These are phyloP conservation scores for Sinocyclocheilus grahami DNA, from an alignment of 2,113 vertebrate species.

Conservation along the genomic window DNA sequence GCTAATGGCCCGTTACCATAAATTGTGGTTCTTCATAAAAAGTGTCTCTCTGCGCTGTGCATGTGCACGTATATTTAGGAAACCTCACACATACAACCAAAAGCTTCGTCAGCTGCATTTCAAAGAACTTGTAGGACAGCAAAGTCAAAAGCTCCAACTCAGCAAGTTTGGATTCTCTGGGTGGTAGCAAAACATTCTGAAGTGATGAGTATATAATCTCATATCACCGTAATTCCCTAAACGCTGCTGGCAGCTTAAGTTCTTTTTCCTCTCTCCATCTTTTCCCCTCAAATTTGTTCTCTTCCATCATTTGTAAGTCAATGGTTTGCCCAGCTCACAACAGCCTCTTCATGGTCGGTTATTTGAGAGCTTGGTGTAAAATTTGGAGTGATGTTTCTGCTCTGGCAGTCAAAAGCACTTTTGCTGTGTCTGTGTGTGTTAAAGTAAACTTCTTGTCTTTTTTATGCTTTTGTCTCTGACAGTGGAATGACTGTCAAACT, in stretches of 20 bases:
- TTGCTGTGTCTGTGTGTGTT: slow-evolving; percentile 27
- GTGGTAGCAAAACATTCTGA: slow-evolving; percentile 73
- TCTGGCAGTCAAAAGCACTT: slow-evolving; percentile 34
- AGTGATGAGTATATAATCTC: slow-evolving; percentile 83
- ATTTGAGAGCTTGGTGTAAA: slow-evolving; percentile 55
- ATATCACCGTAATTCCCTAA: slow-evolving; percentile 76
- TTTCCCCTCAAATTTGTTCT: slow-evolving; percentile 69
- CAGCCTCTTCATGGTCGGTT: slow-evolving; percentile 50
- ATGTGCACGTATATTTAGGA: slow-evolving; percentile 70
- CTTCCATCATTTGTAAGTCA: slow-evolving; percentile 76
- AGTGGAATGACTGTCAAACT: neutral
- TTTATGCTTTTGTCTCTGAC: slow-evolving; percentile 29
- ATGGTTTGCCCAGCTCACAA: slow-evolving; percentile 56
- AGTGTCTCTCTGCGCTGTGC: slow-evolving; percentile 53
- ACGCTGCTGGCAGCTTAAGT: slow-evolving; percentile 77
- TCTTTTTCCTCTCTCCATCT: slow-evolving; percentile 69
- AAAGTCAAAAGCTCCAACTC: slow-evolving; percentile 77
- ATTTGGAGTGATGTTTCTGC: slow-evolving; percentile 54
- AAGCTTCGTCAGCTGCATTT: slow-evolving; percentile 79
- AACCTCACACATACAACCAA: slow-evolving; percentile 67
- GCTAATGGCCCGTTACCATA: slow-evolving; percentile 46
- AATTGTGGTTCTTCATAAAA: slow-evolving; percentile 61
- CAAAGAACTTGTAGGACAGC: slow-evolving; percentile 74
- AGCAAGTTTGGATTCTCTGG: slow-evolving; percentile 76
- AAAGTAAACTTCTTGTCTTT: slow-evolving; percentile 24